These are phyloP conservation scores for Papilio xuthus DNA, from an alignment of 1,140 invertebrate species.

Conservation along the genomic window DNA sequence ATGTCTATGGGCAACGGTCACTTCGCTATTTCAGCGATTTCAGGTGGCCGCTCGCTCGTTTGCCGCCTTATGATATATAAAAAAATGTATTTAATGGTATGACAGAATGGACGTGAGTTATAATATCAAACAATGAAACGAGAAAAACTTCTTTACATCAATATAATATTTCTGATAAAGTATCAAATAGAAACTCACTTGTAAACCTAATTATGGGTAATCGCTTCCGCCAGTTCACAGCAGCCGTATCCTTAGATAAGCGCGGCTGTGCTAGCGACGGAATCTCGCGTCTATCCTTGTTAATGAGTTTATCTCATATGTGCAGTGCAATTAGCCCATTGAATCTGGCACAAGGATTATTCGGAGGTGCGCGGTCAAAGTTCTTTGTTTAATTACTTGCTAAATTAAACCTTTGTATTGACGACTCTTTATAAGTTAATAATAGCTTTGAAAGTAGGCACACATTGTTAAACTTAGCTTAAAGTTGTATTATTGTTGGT, in stretches of 20 bases:
- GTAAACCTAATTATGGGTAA: not conserved
- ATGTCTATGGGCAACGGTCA: too few species aligned
- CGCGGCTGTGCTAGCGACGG: constrained; percentile 63
- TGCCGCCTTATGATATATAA: too few species aligned
- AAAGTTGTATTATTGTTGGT: too few species aligned
- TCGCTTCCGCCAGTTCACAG: constrained; percentile 40
- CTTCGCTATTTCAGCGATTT: too few species aligned
- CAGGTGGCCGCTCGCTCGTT: too few species aligned
- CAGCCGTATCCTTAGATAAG: constrained; percentile 55
- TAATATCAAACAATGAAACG: not conserved
- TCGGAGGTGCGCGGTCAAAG: constrained; percentile 60
- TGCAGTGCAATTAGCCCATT: constrained; percentile 73
- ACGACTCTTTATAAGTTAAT: constrained; percentile 5
- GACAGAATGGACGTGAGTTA: not conserved
- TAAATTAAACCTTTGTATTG: constrained; percentile 35
- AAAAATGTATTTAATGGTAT: too few species aligned
- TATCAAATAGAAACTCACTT: not conserved
- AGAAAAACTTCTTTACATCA: not conserved
- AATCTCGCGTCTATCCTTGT: constrained; percentile 78
- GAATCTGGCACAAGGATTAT: constrained; percentile 76
- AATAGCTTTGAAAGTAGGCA: not conserved
- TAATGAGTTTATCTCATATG: constrained; percentile 81
- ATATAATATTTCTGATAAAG: not conserved
- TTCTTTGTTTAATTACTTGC: constrained; percentile 53
- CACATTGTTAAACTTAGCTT: not conserved